These are phyloP conservation scores for Sceloporus tristichus DNA, from an alignment of 2,113 vertebrate species.

Conservation along the genomic window DNA sequence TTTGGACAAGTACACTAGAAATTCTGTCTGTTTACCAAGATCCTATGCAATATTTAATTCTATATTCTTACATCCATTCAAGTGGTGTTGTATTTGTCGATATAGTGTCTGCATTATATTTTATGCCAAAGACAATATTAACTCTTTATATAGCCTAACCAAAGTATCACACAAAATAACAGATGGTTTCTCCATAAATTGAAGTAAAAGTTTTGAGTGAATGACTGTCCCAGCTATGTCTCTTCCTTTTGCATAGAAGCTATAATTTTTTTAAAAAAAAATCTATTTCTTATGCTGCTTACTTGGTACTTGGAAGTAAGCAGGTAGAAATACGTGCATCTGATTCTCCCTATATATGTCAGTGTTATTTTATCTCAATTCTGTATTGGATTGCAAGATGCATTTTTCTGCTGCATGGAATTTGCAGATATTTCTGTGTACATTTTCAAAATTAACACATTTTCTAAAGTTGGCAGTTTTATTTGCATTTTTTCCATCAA, in stretches of 20 bases:
- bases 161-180: constrained; percentile 9
- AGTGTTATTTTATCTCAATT: too few species aligned
- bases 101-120: not conserved
- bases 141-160: constrained; percentile 18
- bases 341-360: not conserved
- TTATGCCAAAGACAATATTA: constrained; percentile 8
- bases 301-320: not conserved
- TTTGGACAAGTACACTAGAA: not conserved
- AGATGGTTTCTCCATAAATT: not conserved
- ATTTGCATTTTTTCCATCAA: too few species aligned
- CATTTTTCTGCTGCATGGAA: too few species aligned
- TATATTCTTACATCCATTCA: not conserved
- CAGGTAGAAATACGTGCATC: not conserved
- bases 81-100: not conserved
- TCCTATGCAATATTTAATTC: not conserved
- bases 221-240: not conserved
- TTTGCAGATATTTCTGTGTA: too few species aligned
- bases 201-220: not conserved
- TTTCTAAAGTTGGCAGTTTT: too few species aligned
- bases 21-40: not conserved
- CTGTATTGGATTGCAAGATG: too few species aligned
- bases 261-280: constrained; percentile 8
- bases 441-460: too few species aligned
- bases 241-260: not conserved
- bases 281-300: not conserved